phyloP scores from a whole-genome alignment of 2,797 vertebrate species.

The Crypturellus tataupa region DNA sequence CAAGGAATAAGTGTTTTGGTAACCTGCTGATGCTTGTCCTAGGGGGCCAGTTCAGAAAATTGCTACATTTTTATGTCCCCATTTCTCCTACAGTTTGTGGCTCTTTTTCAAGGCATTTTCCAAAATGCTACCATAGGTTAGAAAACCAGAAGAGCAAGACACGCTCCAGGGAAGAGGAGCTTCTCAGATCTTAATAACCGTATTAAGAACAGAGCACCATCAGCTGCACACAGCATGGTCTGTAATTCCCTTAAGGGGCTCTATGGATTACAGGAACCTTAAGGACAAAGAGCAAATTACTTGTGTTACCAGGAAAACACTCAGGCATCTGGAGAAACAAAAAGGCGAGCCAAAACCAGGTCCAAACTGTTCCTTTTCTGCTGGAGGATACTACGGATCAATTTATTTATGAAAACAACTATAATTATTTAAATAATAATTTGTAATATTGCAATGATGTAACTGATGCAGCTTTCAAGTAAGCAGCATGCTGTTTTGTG shows the following conservation, averaged over 20 bases:
- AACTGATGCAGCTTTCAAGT: background rate
- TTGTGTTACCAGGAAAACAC: background rate
- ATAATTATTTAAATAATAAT: too few relatives aligned
- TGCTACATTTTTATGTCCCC: too few relatives aligned
- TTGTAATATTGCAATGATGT: background rate
- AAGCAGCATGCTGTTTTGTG: background rate
- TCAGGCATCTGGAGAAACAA: background rate
- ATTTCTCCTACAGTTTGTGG: too few relatives aligned
- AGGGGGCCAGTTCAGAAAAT: background rate
- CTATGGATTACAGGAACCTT: background rate
- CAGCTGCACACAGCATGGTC: background rate
- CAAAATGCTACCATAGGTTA: background rate
- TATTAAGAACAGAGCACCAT: rapidly evolving
- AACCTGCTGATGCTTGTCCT: background rate
- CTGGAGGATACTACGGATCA: background rate
- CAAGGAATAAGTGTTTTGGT: background rate
- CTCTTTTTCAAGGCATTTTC: background rate
- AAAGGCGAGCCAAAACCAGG: background rate
- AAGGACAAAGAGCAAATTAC: background rate
- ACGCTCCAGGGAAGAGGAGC: background rate
- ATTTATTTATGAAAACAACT: background rate
- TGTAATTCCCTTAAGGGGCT: background rate
- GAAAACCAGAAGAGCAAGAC: background rate
- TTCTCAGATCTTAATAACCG: background rate
- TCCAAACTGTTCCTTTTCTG: background rate